Base-by-base conservation (phyloP, 2,888 invertebrate species). In the Thumatha senex region DNA sequence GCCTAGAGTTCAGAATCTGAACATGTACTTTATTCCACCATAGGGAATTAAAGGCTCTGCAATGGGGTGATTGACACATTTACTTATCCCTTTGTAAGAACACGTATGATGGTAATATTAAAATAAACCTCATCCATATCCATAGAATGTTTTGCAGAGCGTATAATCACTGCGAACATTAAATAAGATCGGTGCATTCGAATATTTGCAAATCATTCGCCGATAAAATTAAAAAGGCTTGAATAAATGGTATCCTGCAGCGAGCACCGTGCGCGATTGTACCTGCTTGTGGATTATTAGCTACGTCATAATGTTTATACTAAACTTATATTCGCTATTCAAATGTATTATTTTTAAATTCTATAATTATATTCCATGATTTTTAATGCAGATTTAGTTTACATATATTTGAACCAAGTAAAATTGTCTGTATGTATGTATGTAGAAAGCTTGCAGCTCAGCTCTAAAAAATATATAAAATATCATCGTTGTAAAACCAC, bases 241-340 rank as follows among this genome's bases (percentile, higher is more conserved):
- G 40, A 46, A 56, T 68, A 61, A 54, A 53, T 49, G 63, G 68
- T 70, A 64, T 73, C 82, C 81, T 70, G 76, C 67, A 53, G 84
- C 70, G 80, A 63, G 51, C 63, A 53, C 54, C 53, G 62, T 56
- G 52, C 48, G 54, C 46, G 53, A 58, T 57, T 62, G 40, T 46
- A 46, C 46, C 50, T 78, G 81, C 78, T 80, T 78, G 72, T 76
- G 85, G 81, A 85, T 84, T 81, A 85, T 84, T 82, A 76, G 72
- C 69, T 65, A 69, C 74, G 74, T 78, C 78, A 77, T 72, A 78
- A 78, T 77, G 76, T 81, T 78, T 72, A 63, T 63, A 24, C 18
- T 24, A 4, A 24, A 4, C 18, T 24, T 24, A 24, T 24, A 4
- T 24, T 24, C 18, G n/a, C 18, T 24, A 4, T 24, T 24, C 3